Evolutionary conservation across 1,140 invertebrate genomes (phyloP), one percentile per base, ranked within the genome.

Genomic region (Polyergus mexicanus): DNA sequence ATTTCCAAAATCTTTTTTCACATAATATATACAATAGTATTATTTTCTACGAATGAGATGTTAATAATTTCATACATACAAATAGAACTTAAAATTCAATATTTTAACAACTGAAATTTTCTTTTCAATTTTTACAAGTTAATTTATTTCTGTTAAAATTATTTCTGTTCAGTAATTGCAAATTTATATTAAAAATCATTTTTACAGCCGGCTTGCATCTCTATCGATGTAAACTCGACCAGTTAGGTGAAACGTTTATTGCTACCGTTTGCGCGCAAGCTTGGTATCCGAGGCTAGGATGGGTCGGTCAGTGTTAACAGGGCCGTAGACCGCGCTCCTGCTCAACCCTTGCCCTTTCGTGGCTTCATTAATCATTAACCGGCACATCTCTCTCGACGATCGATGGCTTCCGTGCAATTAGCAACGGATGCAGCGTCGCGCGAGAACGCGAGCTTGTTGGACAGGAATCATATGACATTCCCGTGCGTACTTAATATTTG

Each of bases 291-390:
- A 84, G 51, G 66, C 51, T 58, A 76, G 81, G 35, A 84, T 35
- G 72, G 72, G 60, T 76, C 71, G 44, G 62, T 54, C 72, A 66
- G 81, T 84, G 81, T 77, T 76, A 84, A 84, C 81, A 75, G 81
- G 81, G 60, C 81, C 58, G 78, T 74, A 72, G 78, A 83, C 51
- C 78, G 78, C 38, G 71, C 60, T 84, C 44, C 60, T 84, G 81
- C 2, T 84, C 74, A 77, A 84, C 72, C 81, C 81, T 84, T 84
- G 81, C 72, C 22, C 81, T 77, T 44, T 63, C 60, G 22, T 77
- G 35, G 58, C 81, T 65, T 84, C 81, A 77, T 84, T 84, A 84
- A 84, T 84, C 81, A 84, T 84, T 84, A 84, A 84, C 69, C 58
- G 71, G 35, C 28, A 35, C 47, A 84, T 77, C 47, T 51, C 47